Conservation (phyloP, 2,113 vertebrate genomes). For the Cebidichthys violaceus region DNA sequence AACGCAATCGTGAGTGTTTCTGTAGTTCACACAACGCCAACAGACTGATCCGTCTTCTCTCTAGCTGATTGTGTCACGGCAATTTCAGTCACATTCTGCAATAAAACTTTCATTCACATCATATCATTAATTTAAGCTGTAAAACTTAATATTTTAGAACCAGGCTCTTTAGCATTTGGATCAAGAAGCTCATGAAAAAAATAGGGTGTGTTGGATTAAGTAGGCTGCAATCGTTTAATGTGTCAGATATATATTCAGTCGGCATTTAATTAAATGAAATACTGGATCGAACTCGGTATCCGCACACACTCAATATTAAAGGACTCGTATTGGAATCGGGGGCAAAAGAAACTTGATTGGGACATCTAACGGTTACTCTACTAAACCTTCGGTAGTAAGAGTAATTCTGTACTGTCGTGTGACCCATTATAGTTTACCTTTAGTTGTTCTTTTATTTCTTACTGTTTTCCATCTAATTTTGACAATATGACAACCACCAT, state of each 20-base stretch:
- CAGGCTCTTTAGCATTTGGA: constrained; percentile 8
- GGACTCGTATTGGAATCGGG: background rate
- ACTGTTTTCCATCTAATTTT: background rate
- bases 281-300: background rate
- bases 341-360: background rate
- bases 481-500: background rate
- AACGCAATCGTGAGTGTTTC: background rate
- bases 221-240: background rate
- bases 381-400: background rate
- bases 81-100: constrained; percentile 4
- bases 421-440: background rate
- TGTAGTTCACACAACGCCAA: background rate
- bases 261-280: background rate
- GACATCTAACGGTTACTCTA: background rate
- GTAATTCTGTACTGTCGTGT: background rate
- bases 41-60: background rate
- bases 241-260: background rate
- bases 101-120: background rate
- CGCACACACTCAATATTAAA: background rate
- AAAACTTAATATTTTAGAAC: constrained; percentile 1
- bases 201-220: background rate
- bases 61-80: background rate
- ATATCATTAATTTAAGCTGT: constrained; percentile 2
- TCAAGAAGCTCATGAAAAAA: constrained; percentile 5
- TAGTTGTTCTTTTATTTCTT: background rate